Base-by-base conservation (phyloP, 2,113 vertebrate genomes). In the Lagopus leucura region DNA sequence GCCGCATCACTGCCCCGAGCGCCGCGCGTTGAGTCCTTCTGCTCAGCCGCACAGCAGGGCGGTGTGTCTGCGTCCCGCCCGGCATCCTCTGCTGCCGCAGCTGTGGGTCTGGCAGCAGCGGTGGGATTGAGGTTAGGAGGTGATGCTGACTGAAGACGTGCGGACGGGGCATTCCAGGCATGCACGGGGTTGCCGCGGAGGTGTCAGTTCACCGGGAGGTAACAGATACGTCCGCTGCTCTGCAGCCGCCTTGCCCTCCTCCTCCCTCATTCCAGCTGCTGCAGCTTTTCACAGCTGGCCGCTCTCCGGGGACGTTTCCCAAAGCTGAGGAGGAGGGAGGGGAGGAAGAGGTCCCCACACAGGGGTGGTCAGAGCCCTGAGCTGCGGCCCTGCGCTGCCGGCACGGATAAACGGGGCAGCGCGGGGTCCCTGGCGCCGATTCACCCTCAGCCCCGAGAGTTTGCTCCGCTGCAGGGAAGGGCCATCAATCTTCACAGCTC, bases 181-280 rank as follows among this genome's bases (percentile, higher is more conserved):
- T 1, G 89, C 90, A 90, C 58, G 69, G 92, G 94, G 96, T 96
- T 95, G 96, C 93, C 83, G 0, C 69, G 3, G 90, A 94, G 96
- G 96, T 96, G 96, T 95, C 93, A 82, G 96, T 95, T 97, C 96
- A 96, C 58, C 2, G 64, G 94, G 93, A 96, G 96, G 96, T 96
- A 95, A 96, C 86, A 92, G 96, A 96, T 89, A 95, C 20, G 58
- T 76, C 73, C n/a, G 90, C 92, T 92, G 48, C 88, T 93, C 74
- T 92, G 67, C 90, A 92, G 81, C 57, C 88, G 90, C 78, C 1
- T 75, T 78, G 87, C 92, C 78, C 91, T 89, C 70, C 92, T 54
- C 52, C 94, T 96, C 95, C 94, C 95, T 91, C 96, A 96, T 97
- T 97, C 95, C 96, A 96, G 96, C 96, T 97, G 96, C 96, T 95